These are phyloP conservation scores for Triops cancriformis DNA, from an alignment of 1,140 invertebrate genomes.

Conservation along the genomic window DNA sequence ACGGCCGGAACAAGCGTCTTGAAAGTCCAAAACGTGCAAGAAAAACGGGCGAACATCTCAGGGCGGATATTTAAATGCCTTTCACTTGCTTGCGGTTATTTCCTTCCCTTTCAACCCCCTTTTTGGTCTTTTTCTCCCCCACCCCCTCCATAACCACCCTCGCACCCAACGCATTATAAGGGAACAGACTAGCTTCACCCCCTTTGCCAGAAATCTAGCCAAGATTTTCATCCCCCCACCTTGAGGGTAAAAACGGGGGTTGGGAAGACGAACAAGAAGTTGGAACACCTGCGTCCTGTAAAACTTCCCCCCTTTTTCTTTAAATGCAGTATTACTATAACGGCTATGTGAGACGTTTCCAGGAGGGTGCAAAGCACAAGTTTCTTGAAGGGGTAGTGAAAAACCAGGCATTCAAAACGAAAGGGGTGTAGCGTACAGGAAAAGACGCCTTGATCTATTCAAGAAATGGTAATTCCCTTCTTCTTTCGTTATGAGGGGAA, in stretches of 20 bases:
- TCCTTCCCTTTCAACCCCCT: neutral
- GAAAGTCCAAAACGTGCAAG: neutral
- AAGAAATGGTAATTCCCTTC: neutral
- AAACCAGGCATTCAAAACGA: neutral
- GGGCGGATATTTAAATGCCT: neutral
- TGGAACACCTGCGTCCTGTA: constrained; percentile 3
- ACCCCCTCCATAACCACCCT: neutral
- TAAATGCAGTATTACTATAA: constrained; percentile 8
- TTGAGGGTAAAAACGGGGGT: neutral
- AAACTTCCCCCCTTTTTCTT: neutral
- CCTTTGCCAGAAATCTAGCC: neutral
- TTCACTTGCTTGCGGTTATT: constrained; percentile 4
- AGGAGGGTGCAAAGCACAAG: neutral
- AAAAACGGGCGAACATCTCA: neutral
- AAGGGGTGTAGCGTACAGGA: neutral
- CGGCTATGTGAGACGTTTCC: neutral
- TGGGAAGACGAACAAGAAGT: neutral
- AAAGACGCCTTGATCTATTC: neutral
- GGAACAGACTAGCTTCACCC: neutral
- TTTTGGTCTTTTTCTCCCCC: neutral
- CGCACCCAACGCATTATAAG: neutral
- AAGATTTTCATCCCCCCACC: too few species aligned
- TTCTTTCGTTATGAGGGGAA: neutral
- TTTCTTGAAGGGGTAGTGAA: neutral
- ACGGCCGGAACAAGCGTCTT: too few species aligned